A percentile compares a stretch with the other conserved stretches of the same genome.
Conservation (phyloP, 2,888 invertebrate species). For the Calliphora vomitoria region DNA sequence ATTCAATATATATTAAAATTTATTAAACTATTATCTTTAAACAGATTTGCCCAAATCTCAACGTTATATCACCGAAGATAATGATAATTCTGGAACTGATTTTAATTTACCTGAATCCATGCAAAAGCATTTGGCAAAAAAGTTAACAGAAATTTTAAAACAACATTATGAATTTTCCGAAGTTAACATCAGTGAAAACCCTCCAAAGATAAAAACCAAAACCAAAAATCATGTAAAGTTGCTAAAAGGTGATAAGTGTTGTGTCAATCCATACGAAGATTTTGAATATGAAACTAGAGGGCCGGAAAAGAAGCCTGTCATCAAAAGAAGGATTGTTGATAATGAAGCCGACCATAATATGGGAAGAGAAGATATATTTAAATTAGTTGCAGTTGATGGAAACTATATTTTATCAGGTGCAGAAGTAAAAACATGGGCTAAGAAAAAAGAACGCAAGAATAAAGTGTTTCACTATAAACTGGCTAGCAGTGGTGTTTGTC, state of each 20-base stretch:
- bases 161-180: conserved; percentile 77
- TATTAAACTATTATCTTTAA: too few relatives aligned
- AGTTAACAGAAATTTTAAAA: conserved; percentile 76
- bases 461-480: conserved; percentile 78
- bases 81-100: conserved; percentile 71
- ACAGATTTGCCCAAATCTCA: conserved; percentile 75
- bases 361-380: conserved; percentile 55
- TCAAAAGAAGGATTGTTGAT: conserved; percentile 76
- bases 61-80: conserved; percentile 76
- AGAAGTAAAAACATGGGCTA: conserved; percentile 77
- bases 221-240: conserved; percentile 76
- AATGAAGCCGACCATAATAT: background rate
- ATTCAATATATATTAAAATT: too few relatives aligned
- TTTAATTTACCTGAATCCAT: conserved; percentile 78
- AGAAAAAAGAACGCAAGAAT: conserved; percentile 73
- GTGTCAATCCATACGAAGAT: conserved; percentile 77
- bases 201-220: conserved; percentile 19
- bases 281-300: conserved; percentile 76
- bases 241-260: conserved; percentile 77
- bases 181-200: background rate
- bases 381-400: conserved; percentile 75
- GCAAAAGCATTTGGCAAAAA: conserved; percentile 78
- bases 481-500: conserved; percentile 68
- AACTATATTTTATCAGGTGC: conserved; percentile 74
- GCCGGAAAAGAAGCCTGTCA: conserved; percentile 76